Evolutionary conservation across 2,797 vertebrate genomes (phyloP).

Genomic region (Manis crassicaudata): DNA sequence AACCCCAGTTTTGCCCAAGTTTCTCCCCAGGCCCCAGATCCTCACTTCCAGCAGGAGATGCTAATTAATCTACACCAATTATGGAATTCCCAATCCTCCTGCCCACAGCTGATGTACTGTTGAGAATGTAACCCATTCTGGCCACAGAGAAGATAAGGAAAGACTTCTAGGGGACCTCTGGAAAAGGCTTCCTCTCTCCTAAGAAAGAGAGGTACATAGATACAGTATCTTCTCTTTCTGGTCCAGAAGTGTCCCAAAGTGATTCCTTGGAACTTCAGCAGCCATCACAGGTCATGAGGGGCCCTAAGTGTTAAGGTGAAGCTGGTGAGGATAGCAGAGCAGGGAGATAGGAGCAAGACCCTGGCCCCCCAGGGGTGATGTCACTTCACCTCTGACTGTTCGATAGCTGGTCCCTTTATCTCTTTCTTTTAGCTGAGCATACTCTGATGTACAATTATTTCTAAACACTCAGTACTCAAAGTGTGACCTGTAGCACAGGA

Average conservation of each 20-base stretch:
- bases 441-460: background rate
- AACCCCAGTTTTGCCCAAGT: background rate
- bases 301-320: fast-evolving
- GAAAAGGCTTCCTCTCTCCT: background rate
- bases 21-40: background rate
- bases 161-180: background rate
- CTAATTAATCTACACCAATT: background rate
- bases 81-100: background rate
- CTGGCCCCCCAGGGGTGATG: no score
- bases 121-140: background rate
- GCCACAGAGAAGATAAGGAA: background rate
- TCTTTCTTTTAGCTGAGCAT: slow-evolving; percentile 12
- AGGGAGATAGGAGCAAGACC: background rate
- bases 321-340: background rate
- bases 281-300: background rate
- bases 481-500: background rate
- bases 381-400: background rate
- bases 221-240: background rate
- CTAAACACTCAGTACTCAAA: background rate
- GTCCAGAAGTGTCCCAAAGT: background rate
- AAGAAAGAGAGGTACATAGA: background rate
- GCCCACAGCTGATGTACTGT: background rate
- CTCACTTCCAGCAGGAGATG: background rate
- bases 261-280: background rate
- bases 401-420: background rate